A percentile compares a stretch with the other conserved stretches of the same genome.
phyloP scores from a whole-genome alignment of 2,888 invertebrate species.

The Megamerina dolium region DNA sequence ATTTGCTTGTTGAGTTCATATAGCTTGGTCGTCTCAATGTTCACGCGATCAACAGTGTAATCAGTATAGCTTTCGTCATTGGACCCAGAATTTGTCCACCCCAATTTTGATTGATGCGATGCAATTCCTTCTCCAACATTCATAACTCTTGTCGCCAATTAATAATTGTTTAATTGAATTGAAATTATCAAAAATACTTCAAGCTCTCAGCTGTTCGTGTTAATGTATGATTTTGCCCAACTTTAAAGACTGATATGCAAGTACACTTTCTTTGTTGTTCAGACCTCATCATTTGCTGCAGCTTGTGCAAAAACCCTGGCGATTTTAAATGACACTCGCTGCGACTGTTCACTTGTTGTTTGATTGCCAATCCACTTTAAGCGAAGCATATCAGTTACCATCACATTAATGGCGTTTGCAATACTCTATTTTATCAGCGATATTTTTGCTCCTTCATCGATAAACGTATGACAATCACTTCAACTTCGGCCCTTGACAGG shows the following conservation, averaged over 20 bases:
- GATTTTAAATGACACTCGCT: no score
- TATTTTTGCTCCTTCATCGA: not conserved
- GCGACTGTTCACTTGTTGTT: no score
- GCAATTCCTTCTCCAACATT: not conserved
- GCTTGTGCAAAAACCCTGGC: no score
- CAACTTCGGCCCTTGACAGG: not conserved
- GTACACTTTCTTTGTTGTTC: no score
- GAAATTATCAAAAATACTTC: no score
- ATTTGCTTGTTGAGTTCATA: not conserved
- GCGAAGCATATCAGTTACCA: no score
- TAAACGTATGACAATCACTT: constrained; percentile 3
- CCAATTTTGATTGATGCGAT: constrained; percentile 1
- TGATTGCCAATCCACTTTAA: no score
- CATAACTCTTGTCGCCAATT: not conserved
- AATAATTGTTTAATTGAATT: no score
- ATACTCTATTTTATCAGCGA: not conserved
- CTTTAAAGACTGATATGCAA: no score
- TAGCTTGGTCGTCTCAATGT: not conserved
- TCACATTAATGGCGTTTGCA: not conserved
- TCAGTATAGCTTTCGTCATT: constrained; percentile 2
- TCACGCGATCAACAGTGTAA: constrained; percentile 8
- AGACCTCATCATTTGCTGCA: no score
- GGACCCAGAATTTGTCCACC: constrained; percentile 6
- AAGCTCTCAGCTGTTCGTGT: no score
- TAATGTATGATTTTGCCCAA: no score